Evolutionary conservation across 2,113 vertebrate species (phyloP).

Genomic region (Lonchura striata): DNA sequence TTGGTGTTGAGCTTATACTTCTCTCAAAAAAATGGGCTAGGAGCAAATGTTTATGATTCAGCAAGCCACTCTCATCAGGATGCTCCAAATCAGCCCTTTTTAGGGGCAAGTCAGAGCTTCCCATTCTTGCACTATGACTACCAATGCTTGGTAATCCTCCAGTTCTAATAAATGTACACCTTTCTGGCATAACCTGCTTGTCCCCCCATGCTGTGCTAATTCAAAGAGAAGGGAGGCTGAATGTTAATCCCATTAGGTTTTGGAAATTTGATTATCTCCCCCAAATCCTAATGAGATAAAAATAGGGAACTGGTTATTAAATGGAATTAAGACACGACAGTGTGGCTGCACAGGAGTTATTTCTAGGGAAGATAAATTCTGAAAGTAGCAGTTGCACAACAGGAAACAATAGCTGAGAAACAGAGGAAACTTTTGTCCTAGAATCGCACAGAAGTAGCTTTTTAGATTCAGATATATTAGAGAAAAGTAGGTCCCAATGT

Average conservation of each 20-base stretch:
- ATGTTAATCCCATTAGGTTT: not conserved
- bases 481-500: not conserved
- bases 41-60: not conserved
- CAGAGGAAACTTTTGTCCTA: not conserved
- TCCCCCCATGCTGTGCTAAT: not conserved
- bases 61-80: rapidly evolving
- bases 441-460: not conserved
- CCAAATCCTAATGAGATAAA: not conserved
- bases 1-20: not conserved
- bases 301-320: not conserved
- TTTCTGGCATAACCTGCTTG: not conserved
- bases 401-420: not conserved
- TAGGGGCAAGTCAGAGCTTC: not conserved
- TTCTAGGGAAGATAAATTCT: not conserved
- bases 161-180: not conserved
- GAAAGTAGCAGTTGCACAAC: not conserved
- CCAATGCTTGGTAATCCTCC: not conserved
- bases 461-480: not conserved
- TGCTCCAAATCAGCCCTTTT: not conserved
- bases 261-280: not conserved
- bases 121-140: rapidly evolving
- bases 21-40: not conserved
- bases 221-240: not conserved
- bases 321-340: not conserved
- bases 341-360: not conserved